These are phyloP conservation scores for Eristalis tenax DNA, from an alignment of 2,888 invertebrate genomes.

Conservation along the genomic window DNA sequence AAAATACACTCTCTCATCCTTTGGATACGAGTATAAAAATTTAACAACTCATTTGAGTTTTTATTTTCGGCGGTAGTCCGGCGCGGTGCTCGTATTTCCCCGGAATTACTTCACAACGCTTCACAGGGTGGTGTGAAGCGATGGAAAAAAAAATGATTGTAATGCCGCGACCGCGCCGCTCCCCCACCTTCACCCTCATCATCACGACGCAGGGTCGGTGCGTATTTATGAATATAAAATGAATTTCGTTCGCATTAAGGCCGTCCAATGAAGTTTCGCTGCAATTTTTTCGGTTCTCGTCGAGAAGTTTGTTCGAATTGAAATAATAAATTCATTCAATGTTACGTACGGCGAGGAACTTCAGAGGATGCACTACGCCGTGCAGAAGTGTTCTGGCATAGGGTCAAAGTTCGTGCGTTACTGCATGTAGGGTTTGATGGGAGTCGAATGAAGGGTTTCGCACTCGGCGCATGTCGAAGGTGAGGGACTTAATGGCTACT, in stretches of 20 bases:
- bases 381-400: not conserved
- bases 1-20: not conserved
- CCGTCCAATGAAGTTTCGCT: not conserved
- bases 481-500: not conserved
- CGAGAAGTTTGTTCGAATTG: not conserved
- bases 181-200: no score
- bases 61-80: not conserved
- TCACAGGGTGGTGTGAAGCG: not conserved
- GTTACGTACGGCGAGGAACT: not conserved
- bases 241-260: constrained; percentile 9
- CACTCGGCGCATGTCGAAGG: not conserved
- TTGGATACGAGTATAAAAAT: not conserved
- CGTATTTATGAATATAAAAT: constrained; percentile 18
- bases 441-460: not conserved
- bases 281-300: not conserved
- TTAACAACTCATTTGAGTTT: constrained; percentile 1
- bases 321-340: not conserved
- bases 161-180: not conserved
- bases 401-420: not conserved
- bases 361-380: not conserved
- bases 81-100: not conserved
- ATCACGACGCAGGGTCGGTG: not conserved
- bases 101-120: not conserved
- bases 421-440: not conserved
- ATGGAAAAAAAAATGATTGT: not conserved